A percentile compares a stretch with the other conserved stretches of the same genome.
phyloP scores from a whole-genome alignment of 2,888 invertebrate species.

The Callimorpha dominula region DNA sequence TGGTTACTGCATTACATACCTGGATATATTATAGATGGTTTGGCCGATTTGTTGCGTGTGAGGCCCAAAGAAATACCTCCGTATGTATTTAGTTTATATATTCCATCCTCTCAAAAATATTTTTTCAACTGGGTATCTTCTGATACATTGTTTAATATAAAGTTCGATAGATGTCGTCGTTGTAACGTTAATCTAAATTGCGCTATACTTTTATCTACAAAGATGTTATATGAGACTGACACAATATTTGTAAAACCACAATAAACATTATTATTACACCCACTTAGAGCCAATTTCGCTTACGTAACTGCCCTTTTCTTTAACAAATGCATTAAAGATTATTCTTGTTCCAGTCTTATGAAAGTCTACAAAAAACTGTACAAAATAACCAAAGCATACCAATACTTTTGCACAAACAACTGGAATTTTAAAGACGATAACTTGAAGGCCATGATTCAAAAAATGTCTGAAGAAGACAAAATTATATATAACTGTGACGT shows the following conservation, averaged over 20 bases:
- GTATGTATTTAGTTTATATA: not conserved
- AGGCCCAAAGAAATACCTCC: constrained; percentile 8
- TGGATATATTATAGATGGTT: not conserved
- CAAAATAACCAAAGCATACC: constrained; percentile 16
- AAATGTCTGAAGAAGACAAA: constrained; percentile 34
- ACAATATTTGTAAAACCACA: too few species aligned
- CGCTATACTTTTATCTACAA: too few species aligned
- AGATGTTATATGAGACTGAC: too few species aligned
- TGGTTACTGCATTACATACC: constrained; percentile 12
- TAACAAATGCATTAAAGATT: too few species aligned
- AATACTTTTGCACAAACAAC: constrained; percentile 28
- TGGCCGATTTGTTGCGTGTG: not conserved
- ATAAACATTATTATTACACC: too few species aligned
- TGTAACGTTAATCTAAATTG: too few species aligned
- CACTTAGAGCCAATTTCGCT: too few species aligned
- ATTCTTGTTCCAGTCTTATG: constrained; percentile 10
- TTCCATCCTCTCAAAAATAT: not conserved
- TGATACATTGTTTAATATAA: too few species aligned
- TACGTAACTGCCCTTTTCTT: too few species aligned
- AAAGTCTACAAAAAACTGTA: constrained; percentile 34
- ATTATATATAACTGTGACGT: constrained; percentile 42
- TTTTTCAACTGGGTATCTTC: too few species aligned
- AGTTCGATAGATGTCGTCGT: too few species aligned
- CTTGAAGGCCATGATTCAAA: not conserved
- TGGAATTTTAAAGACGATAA: constrained; percentile 29